These are phyloP conservation scores for Branchinecta sandiegonensis DNA, from an alignment of 2,888 invertebrate genomes.

Conservation along the genomic window DNA sequence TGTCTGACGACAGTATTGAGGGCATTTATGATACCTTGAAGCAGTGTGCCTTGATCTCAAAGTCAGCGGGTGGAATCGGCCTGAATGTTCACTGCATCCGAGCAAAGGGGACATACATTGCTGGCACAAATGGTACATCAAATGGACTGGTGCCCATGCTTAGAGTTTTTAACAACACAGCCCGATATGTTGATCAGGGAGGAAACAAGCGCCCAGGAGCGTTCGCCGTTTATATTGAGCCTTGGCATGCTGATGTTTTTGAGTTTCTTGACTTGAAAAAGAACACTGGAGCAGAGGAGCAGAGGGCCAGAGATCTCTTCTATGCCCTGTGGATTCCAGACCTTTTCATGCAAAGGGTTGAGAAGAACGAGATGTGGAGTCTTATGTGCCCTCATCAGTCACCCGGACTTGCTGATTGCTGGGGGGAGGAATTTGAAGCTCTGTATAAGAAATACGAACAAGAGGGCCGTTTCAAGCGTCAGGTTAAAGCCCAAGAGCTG, in stretches of 20 bases:
- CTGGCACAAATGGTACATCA: conserved; percentile 83
- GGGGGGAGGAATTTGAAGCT: conserved; percentile 86
- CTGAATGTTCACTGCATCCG: conserved; percentile 90
- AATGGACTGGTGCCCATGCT: conserved; percentile 94
- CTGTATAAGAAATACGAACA: conserved; percentile 75
- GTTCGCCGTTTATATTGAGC: conserved; percentile 93
- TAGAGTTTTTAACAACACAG: conserved; percentile 85
- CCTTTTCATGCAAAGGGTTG: conserved; percentile 89
- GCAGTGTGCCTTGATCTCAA: conserved; percentile 87
- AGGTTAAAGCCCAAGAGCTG: conserved; percentile 61
- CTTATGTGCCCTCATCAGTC: conserved; percentile 92
- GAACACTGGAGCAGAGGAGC: conserved; percentile 88
- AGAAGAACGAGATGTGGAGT: conserved; percentile 71
- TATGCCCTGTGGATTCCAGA: conserved; percentile 97
- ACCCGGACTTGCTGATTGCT: conserved; percentile 76
- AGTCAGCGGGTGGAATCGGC: conserved; percentile 94
- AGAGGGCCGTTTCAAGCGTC: conserved; percentile 50
- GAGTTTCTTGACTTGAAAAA: conserved; percentile 88
- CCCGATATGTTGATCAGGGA: conserved; percentile 92
- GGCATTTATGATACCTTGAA: conserved; percentile 85
- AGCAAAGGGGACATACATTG: conserved; percentile 76
- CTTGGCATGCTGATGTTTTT: conserved; percentile 96
- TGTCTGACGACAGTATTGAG: conserved; percentile 86
- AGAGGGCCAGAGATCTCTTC: conserved; percentile 84
- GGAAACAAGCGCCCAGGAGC: conserved; percentile 96